Percentiles rank a stretch among this genome's conserved stretches.
Evolutionary conservation across 2,797 vertebrate species (phyloP).

Genomic region (Odontamblyopus lacepedii): DNA sequence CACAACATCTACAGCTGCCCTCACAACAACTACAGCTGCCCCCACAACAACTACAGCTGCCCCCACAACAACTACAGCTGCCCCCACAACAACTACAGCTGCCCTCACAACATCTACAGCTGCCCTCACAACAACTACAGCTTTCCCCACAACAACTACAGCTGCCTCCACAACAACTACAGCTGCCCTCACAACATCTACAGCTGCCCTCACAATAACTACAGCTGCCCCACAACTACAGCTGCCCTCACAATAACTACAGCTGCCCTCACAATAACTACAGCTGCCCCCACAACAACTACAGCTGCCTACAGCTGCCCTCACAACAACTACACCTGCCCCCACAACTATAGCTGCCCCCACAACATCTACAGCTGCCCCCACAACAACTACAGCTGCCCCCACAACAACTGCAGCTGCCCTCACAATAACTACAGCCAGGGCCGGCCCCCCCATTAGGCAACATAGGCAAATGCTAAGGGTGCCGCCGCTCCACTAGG

Average conservation of each 20-base stretch:
- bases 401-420: too few relatives aligned
- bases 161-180: too few relatives aligned
- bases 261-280: neutral
- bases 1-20: too few relatives aligned
- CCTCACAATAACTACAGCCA: neutral
- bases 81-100: too few relatives aligned
- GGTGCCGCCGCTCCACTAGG: too few relatives aligned
- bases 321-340: neutral
- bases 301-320: neutral
- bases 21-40: too few relatives aligned
- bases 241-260: neutral
- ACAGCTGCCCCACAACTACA: slow-evolving; percentile 3
- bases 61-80: too few relatives aligned
- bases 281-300: neutral
- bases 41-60: too few relatives aligned
- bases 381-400: neutral
- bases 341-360: neutral
- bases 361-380: neutral
- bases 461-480: too few relatives aligned
- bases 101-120: too few relatives aligned
- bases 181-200: too few relatives aligned
- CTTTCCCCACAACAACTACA: neutral
- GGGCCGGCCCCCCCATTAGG: too few relatives aligned
- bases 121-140: neutral
- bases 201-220: neutral